Evolutionary conservation across 2,797 vertebrate species (phyloP), one percentile per base, ranked within the genome.

Genomic region (Microctenopoma lineatum): DNA sequence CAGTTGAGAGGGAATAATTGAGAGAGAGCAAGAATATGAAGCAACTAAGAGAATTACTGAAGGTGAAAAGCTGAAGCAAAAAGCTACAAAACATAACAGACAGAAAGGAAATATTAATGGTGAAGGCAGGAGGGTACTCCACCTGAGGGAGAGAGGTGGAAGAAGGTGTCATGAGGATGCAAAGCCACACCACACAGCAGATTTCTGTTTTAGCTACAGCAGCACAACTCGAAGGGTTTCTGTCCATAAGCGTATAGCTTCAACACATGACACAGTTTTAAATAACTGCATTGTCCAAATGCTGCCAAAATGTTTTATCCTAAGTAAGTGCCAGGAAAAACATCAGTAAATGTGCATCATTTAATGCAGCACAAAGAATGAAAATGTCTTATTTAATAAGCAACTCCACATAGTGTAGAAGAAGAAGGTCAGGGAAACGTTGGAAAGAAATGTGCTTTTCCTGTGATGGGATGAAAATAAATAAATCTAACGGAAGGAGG

Each of bases 141-240:
- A 73, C 73, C 75, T 68, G 67, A 55, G 61, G 45, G 45, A 50
- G 15, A 18, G 74, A 44, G 58, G 36, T 34, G 58, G 54, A 70
- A 64, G 34, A 38, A 59, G 42, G 61, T 66, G 70, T 77, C 81
- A 16, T n/a, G 79, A 81, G 83, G 70, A 77, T 46, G 70, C 68
- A 55, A 62, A 81, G 75, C 59, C 61, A 39, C 75, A 66, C 5
- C 69, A 73, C 73, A 67, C 80, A 82, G 78, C 66, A 66, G 70
- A 71, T 84, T 78, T 77, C 57, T 66, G 65, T 55, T 81, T 70
- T 48, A 74, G 80, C 82, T 52, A n/a, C 71, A 53, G 66, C 48
- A 75, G 77, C 39, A 29, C 47, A 34, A n/a, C 58, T 46, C 29
- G 57, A 41, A 26, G 34, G 75, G 75, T 52, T 76, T 47, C 52